These are phyloP conservation scores for Corvus cornix DNA, from an alignment of 2,113 vertebrate genomes.

Conservation along the genomic window DNA sequence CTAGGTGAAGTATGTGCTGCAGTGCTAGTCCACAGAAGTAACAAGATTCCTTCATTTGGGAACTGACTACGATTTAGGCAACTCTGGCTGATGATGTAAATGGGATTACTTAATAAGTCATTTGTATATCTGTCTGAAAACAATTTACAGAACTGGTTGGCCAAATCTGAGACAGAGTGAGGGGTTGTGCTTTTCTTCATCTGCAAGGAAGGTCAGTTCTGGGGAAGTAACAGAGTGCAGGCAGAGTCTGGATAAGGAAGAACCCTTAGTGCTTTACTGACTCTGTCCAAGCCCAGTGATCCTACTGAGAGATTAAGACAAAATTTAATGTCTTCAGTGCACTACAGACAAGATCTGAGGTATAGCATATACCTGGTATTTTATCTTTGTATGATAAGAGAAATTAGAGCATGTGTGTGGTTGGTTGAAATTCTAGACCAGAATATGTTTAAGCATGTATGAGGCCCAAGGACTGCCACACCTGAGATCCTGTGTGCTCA, in stretches of 20 bases:
- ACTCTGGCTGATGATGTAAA: background rate
- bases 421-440: background rate
- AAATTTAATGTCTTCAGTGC: background rate
- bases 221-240: background rate
- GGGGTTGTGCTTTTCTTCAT: background rate
- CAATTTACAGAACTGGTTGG: background rate
- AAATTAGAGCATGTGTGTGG: background rate
- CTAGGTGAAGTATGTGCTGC: background rate
- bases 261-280: background rate
- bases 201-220: background rate
- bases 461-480: background rate
- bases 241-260: background rate
- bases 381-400: background rate
- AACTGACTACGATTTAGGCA: background rate
- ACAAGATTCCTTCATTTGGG: background rate
- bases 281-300: background rate
- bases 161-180: background rate
- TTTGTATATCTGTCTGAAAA: background rate
- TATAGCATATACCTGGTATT: background rate
- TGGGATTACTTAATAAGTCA: background rate
- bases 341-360: no score
- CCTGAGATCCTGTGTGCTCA: background rate
- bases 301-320: background rate
- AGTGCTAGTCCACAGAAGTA: background rate
- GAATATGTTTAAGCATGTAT: background rate